phyloP scores from a whole-genome alignment of 2,888 invertebrate species.

The Aromia moschata region DNA sequence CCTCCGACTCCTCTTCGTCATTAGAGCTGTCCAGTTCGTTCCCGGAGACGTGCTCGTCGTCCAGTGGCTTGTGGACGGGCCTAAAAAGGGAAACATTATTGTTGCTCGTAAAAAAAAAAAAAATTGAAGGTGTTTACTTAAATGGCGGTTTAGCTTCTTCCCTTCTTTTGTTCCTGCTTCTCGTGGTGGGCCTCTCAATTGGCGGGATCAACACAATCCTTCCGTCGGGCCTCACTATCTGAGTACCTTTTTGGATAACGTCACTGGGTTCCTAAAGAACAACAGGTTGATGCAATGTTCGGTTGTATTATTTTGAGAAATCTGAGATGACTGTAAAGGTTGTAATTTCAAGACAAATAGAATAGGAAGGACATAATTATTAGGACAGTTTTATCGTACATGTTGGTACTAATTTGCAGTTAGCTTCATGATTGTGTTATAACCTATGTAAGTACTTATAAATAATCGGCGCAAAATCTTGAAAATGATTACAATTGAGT shows the following conservation, averaged over 20 bases:
- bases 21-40: conserved; percentile 62
- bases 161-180: conserved; percentile 70
- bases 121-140: conserved; percentile 47
- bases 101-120: conserved; percentile 11
- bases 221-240: conserved; percentile 79
- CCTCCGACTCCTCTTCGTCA: conserved; percentile 80
- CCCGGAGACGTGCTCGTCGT: conserved; percentile 61
- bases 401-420: no score
- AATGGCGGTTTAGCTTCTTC: conserved; percentile 41
- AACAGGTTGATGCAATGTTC: no score
- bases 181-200: conserved; percentile 83
- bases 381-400: no score
- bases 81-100: conserved; percentile 34
- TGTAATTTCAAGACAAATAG: no score
- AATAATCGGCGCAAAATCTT: no score
- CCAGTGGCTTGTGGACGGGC: conserved; percentile 54
- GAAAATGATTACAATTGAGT: conserved; percentile 16
- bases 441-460: no score
- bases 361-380: no score
- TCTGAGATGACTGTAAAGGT: no score
- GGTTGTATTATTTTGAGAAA: no score
- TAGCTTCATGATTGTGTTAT: no score
- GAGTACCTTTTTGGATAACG: conserved; percentile 63
- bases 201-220: conserved; percentile 82
- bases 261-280: conserved; percentile 40